A percentile compares a stretch with the other conserved stretches of the same genome.
phyloP scores from a whole-genome alignment of 1,140 invertebrate species.

The Drosophila kikkawai region DNA sequence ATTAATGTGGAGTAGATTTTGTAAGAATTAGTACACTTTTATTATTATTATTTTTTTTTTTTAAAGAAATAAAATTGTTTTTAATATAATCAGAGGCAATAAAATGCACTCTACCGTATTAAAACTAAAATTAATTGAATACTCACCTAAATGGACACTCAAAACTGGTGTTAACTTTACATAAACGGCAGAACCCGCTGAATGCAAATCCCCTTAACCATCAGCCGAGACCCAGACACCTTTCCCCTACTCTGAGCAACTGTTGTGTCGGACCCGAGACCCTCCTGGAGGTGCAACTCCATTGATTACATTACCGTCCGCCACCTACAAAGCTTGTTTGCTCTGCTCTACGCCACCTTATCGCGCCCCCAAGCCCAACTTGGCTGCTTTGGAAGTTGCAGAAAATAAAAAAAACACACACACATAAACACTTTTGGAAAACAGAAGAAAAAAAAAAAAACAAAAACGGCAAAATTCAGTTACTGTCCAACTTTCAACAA shows the following conservation, averaged over 20 bases:
- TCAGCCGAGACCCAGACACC: background rate
- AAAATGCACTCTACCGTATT: background rate
- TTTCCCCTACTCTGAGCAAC: background rate
- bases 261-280: background rate
- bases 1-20: background rate
- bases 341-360: constrained; percentile 47
- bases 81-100: background rate
- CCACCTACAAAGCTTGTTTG: constrained; percentile 49
- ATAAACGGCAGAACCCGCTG: background rate
- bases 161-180: background rate
- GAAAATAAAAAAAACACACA: constrained; percentile 38
- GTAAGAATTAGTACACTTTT: background rate
- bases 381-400: constrained; percentile 49
- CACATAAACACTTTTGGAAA: constrained; percentile 12
- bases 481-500: constrained; percentile 73
- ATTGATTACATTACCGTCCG: constrained; percentile 39
- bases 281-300: constrained; percentile 27
- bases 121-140: background rate
- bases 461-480: constrained; percentile 59
- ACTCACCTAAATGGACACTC: too few species aligned
- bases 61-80: background rate
- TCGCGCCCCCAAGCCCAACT: constrained; percentile 28
- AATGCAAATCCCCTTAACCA: constrained; percentile 10
- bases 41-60: too few species aligned
- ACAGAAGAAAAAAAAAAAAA: constrained; percentile 30